Conservation (phyloP, 1,140 invertebrate species). For the Dysdera silvatica region DNA sequence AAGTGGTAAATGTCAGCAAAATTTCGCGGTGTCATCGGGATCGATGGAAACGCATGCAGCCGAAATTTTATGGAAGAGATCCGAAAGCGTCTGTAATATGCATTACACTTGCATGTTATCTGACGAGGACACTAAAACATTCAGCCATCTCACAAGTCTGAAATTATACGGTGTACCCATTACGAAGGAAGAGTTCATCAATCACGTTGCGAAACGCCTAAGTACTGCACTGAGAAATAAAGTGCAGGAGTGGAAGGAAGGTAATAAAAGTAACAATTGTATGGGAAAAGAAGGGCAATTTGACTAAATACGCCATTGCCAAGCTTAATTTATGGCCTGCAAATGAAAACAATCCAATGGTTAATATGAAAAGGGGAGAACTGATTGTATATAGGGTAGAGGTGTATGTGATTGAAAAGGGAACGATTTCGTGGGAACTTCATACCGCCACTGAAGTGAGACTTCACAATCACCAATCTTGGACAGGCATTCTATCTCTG, state of each 20-base stretch:
- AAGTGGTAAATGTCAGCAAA: neutral
- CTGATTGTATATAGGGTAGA: too few species aligned
- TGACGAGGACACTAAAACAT: neutral
- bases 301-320: neutral
- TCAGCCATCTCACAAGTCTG: too few species aligned
- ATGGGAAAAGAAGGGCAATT: neutral
- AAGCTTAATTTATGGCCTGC: too few species aligned
- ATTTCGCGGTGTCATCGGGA: neutral
- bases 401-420: too few species aligned
- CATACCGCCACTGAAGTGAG: too few species aligned
- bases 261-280: neutral
- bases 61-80: neutral
- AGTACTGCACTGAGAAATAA: neutral
- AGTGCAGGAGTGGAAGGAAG: neutral
- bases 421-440: too few species aligned
- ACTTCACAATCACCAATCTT: too few species aligned
- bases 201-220: conserved; percentile 5
- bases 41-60: neutral
- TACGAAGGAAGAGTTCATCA: conserved; percentile 7
- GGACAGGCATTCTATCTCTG: too few species aligned
- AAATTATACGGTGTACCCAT: too few species aligned
- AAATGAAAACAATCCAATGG: too few species aligned
- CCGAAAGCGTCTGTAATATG: neutral
- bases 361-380: too few species aligned
- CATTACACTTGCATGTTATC: neutral